These are phyloP conservation scores for Nylanderia fulva DNA, from an alignment of 1,140 invertebrate genomes.

Conservation along the genomic window DNA sequence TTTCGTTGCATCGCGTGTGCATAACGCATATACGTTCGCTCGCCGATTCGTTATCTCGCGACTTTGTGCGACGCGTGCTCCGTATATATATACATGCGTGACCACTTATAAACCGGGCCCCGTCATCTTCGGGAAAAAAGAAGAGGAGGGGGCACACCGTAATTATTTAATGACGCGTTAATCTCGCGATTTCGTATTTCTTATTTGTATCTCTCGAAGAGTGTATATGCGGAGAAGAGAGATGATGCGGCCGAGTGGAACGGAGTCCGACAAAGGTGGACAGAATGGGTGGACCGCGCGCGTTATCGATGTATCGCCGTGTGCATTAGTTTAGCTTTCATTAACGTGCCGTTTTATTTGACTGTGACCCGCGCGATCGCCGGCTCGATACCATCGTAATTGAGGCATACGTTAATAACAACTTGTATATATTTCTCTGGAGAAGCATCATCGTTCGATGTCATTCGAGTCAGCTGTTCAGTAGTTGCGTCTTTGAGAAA, in stretches of 20 bases:
- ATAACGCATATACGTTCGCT: neutral
- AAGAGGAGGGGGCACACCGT: neutral
- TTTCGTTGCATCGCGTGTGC: conserved; percentile 36
- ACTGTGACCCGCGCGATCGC: conserved; percentile 20
- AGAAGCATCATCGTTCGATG: neutral
- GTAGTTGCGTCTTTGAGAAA: neutral
- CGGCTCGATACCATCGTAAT: conserved; percentile 22
- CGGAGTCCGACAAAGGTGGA: neutral
- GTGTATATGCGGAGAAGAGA: conserved; percentile 6
- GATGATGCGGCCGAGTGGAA: conserved; percentile 18
- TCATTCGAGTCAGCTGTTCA: neutral
- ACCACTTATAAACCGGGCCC: conserved; percentile 6
- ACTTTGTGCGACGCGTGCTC: conserved; percentile 29
- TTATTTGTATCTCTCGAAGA: conserved; percentile 31
- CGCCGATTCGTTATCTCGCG: conserved; percentile 34
- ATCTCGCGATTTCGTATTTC: conserved; percentile 50
- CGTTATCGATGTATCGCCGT: conserved; percentile 46
- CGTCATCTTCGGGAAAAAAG: conserved; percentile 38
- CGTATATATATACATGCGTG: conserved; percentile 53
- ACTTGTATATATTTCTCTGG: conserved; percentile 12
- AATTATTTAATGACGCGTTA: conserved; percentile 64
- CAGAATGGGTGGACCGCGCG: neutral
- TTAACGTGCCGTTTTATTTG: conserved; percentile 56
- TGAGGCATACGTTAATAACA: conserved; percentile 35
- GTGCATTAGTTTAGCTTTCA: conserved; percentile 48